Percentiles rank a stretch among this genome's conserved stretches.
phyloP scores from a whole-genome alignment of 92 coral and sea anemone genomes.

The Epizoanthus stellaris region DNA sequence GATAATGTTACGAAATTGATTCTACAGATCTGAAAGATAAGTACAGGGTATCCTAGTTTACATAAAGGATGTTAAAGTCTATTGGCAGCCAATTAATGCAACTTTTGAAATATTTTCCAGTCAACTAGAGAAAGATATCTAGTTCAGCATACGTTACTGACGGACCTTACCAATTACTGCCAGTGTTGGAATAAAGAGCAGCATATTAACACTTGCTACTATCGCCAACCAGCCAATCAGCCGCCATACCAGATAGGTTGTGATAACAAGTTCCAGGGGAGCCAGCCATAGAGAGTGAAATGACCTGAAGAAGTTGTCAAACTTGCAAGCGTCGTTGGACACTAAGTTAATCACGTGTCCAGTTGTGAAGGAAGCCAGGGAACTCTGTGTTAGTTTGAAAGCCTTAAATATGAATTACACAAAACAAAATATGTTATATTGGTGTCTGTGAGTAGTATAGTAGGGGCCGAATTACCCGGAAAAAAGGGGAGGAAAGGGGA shows the following conservation, averaged over 20 bases:
- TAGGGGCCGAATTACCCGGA: too few species aligned
- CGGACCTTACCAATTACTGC: conserved; percentile 65
- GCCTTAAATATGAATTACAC: conserved; percentile 1
- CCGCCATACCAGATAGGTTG: conserved; percentile 65
- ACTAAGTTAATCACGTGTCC: conserved; percentile 74
- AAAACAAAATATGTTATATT: neutral
- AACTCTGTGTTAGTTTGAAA: conserved; percentile 16
- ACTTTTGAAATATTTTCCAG: neutral
- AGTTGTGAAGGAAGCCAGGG: conserved; percentile 44
- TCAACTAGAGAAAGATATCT: neutral
- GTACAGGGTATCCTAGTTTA: too few species aligned
- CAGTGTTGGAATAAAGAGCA: conserved; percentile 54
- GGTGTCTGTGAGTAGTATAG: too few species aligned
- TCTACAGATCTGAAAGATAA: too few species aligned
- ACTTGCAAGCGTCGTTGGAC: conserved; percentile 75
- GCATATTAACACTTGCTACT: conserved; percentile 64
- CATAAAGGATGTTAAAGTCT: too few species aligned
- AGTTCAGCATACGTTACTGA: neutral
- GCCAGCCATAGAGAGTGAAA: conserved; percentile 53
- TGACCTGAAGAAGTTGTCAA: conserved; percentile 59
- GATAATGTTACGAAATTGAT: too few species aligned
- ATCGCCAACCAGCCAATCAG: conserved; percentile 77
- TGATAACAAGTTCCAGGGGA: conserved; percentile 65
- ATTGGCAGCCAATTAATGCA: too few species aligned
- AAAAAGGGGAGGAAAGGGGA: too few species aligned